Evolutionary conservation across 2,113 vertebrate species (phyloP).

Genomic region (Hemichromis elongatus): DNA sequence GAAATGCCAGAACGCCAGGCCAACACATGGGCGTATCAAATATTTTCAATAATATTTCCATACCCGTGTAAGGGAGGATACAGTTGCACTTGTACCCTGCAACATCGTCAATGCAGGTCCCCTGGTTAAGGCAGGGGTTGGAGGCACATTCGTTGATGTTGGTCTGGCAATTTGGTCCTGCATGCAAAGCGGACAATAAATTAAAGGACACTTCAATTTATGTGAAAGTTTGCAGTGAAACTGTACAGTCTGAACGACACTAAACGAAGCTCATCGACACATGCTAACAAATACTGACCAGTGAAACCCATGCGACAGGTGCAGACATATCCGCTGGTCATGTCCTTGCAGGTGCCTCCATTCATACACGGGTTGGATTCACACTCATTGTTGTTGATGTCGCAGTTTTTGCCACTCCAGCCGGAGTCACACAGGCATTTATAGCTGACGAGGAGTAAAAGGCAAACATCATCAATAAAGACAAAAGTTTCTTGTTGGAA

Average conservation of each 20-base stretch:
- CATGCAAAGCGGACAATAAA: background rate
- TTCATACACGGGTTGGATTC: conserved; percentile 95
- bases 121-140: conserved; percentile 95
- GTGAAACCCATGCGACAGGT: conserved; percentile 90
- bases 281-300: conserved; percentile 68
- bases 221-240: background rate
- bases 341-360: conserved; percentile 91
- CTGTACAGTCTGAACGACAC: background rate
- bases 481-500: background rate
- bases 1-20: conserved; percentile 27
- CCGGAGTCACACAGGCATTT: conserved; percentile 87
- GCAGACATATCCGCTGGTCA: conserved; percentile 93
- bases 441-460: conserved; percentile 69
- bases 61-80: conserved; percentile 90
- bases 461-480: background rate
- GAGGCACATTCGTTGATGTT: conserved; percentile 97
- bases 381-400: conserved; percentile 92
- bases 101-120: conserved; percentile 89
- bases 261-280: background rate
- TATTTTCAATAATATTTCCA: conserved; percentile 30
- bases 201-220: background rate
- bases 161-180: conserved; percentile 94
- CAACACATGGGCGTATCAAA: background rate
- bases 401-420: conserved; percentile 92
- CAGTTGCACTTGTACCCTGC: conserved; percentile 96